phyloP scores from a whole-genome alignment of 1,140 invertebrate genomes.

The Ceratosolen fusciceps region DNA sequence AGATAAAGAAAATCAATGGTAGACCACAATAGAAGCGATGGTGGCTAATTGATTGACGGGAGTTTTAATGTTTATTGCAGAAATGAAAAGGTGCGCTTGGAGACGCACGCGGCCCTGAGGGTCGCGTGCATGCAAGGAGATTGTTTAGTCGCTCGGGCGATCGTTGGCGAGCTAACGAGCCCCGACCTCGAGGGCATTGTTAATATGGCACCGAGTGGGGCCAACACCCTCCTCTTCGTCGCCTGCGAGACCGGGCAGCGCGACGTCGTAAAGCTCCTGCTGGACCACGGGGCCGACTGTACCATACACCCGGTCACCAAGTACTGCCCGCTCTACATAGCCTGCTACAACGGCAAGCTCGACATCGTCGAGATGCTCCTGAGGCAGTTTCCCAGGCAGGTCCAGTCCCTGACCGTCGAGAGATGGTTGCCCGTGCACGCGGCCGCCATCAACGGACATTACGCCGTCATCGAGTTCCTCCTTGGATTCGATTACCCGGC shows the following conservation, averaged over 20 bases:
- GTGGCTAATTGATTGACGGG: neutral
- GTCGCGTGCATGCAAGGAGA: conserved; percentile 82
- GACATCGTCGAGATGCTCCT: conserved; percentile 87
- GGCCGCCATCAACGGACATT: conserved; percentile 90
- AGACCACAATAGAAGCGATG: no score
- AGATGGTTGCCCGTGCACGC: conserved; percentile 94
- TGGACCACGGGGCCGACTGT: conserved; percentile 88
- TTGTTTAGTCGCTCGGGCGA: conserved; percentile 74
- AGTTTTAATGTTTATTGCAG: conserved; percentile 12
- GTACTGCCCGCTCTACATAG: conserved; percentile 93
- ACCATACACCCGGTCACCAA: conserved; percentile 89
- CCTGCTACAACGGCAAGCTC: conserved; percentile 87
- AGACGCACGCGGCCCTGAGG: conserved; percentile 80
- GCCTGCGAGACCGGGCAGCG: conserved; percentile 87
- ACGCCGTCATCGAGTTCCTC: conserved; percentile 81
- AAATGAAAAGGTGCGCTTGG: conserved; percentile 79
- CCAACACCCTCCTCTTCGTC: conserved; percentile 87
- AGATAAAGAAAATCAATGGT: no score
- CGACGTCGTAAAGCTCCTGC: conserved; percentile 83
- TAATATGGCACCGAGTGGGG: conserved; percentile 88
- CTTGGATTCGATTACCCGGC: conserved; percentile 88
- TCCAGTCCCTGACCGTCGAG: conserved; percentile 88
- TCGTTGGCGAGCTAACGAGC: conserved; percentile 76
- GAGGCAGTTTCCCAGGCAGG: conserved; percentile 78
- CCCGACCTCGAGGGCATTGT: conserved; percentile 80